Evolutionary conservation across 1,140 invertebrate species (phyloP).

Genomic region (Heliconius hewitsoni): DNA sequence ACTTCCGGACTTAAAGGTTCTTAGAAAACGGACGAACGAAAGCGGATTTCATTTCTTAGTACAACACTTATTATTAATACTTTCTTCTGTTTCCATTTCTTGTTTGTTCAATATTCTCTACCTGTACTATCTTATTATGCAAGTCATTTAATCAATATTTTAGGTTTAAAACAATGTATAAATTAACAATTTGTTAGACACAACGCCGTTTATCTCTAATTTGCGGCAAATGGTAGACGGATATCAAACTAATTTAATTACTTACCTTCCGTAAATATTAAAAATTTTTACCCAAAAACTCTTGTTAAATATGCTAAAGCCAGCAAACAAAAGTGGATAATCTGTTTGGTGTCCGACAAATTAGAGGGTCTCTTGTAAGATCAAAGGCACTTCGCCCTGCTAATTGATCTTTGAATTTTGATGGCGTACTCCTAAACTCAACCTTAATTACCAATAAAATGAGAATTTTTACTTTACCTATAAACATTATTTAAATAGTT

Average conservation of each 20-base stretch:
- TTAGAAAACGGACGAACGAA: not conserved
- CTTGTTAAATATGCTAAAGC: slow-evolving; percentile 73
- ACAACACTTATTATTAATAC: slow-evolving; percentile 1
- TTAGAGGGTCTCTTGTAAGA: slow-evolving; percentile 66
- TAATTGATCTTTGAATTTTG: slow-evolving; percentile 74
- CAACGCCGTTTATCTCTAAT: not conserved
- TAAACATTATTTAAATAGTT: not conserved
- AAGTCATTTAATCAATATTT: not conserved
- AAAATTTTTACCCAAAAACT: slow-evolving; percentile 57
- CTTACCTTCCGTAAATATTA: slow-evolving; percentile 51
- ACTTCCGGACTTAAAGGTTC: not conserved
- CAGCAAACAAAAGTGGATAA: slow-evolving; percentile 71
- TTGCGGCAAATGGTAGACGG: slow-evolving; percentile 18
- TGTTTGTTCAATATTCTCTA: not conserved
- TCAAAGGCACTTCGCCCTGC: slow-evolving; percentile 61
- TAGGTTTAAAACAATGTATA: not conserved
- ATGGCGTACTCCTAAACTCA: slow-evolving; percentile 48
- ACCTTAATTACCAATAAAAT: slow-evolving; percentile 44
- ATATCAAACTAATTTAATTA: slow-evolving; percentile 46
- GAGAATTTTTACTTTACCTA: not conserved
- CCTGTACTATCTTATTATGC: not conserved
- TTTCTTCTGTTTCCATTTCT: not conserved
- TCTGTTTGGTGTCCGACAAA: slow-evolving; percentile 66
- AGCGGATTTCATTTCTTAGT: slow-evolving; percentile 1
- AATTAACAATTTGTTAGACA: not conserved